Evolutionary conservation across 1,140 invertebrate genomes (phyloP).

Genomic region (Camponotus pennsylvanicus): DNA sequence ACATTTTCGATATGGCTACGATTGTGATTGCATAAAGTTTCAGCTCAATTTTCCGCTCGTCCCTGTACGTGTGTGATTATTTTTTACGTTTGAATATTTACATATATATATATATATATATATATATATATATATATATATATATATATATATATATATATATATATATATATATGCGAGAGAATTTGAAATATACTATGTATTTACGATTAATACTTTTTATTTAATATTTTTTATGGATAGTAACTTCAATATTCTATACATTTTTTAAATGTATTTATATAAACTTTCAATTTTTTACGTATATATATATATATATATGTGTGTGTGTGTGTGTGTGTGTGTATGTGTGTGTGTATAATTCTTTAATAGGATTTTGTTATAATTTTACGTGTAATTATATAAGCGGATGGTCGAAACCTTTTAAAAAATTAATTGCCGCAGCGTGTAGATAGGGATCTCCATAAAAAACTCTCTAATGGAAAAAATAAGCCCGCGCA

Average conservation of each 20-base stretch:
- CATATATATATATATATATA: no score
- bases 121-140: no score
- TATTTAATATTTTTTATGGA: background rate
- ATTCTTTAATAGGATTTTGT: background rate
- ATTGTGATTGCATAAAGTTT: conserved; percentile 2
- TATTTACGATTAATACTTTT: background rate
- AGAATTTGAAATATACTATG: background rate
- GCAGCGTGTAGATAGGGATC: background rate
- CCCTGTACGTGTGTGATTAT: background rate
- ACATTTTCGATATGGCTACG: background rate
- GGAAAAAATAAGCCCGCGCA: background rate
- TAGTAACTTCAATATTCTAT: background rate
- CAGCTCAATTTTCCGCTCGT: background rate
- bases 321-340: no score
- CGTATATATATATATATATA: background rate
- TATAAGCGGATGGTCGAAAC: conserved; percentile 28
- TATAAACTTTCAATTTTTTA: background rate
- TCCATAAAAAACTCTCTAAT: background rate
- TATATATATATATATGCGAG: background rate
- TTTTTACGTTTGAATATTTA: background rate
- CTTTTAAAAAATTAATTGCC: conserved; percentile 36
- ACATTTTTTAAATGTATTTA: no score
- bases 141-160: no score
- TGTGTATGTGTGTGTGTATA: no score
- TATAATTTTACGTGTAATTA: conserved; percentile 21